Evolutionary conservation across 2,113 vertebrate species (phyloP).

Genomic region (Sarotherodon lohbergeri): DNA sequence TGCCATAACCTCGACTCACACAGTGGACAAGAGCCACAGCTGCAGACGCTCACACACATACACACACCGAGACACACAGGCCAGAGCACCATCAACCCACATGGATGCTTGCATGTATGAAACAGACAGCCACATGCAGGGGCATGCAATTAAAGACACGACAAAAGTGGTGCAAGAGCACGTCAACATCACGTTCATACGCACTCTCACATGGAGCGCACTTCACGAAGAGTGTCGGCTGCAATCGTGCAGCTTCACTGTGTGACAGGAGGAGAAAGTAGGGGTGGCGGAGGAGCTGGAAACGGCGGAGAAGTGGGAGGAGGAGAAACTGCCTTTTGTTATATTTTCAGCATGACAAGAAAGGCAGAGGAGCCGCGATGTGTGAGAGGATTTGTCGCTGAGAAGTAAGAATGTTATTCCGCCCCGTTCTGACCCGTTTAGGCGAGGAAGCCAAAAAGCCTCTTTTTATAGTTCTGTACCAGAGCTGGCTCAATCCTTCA

Average conservation of each 20-base stretch:
- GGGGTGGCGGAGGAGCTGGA: background rate
- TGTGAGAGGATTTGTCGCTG: background rate
- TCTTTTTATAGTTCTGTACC: background rate
- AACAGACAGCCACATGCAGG: background rate
- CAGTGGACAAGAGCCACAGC: conserved; percentile 56
- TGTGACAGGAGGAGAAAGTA: background rate
- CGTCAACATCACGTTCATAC: background rate
- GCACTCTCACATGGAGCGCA: background rate
- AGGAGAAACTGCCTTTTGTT: background rate
- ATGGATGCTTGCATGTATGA: background rate
- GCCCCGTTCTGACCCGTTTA: background rate
- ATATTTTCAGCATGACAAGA: background rate
- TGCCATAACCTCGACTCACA: conserved; percentile 47
- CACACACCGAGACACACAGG: background rate
- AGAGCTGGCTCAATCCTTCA: background rate
- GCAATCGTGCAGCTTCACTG: background rate
- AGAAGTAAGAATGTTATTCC: conserved; percentile 3
- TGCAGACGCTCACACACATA: conserved; percentile 30
- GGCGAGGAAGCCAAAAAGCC: background rate
- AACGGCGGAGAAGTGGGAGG: background rate
- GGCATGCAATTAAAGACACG: background rate
- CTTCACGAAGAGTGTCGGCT: background rate
- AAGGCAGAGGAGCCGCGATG: background rate
- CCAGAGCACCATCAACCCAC: conserved; percentile 35
- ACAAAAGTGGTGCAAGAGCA: background rate